phyloP scores from a whole-genome alignment of 2,113 vertebrate genomes.

The Crotalus helleri region DNA sequence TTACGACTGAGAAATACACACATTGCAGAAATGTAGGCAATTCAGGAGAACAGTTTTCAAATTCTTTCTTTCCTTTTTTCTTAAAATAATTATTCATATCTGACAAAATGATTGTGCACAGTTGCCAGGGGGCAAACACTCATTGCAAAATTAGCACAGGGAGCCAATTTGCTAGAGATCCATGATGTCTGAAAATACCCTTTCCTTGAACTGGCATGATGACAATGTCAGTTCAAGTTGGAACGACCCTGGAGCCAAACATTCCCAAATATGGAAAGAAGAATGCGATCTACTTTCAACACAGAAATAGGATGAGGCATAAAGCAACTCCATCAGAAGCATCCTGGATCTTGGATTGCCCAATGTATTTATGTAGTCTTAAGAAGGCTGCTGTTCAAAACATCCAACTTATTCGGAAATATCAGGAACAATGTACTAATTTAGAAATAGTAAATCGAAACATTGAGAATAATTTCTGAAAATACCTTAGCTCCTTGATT shows the following conservation, averaged over 20 bases:
- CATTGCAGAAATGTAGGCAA: neutral
- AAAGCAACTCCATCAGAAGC: neutral
- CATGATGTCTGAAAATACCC: conserved; percentile 1
- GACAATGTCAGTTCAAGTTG: conserved; percentile 1
- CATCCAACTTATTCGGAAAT: neutral
- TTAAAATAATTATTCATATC: neutral
- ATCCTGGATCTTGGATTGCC: neutral
- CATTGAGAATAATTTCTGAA: neutral
- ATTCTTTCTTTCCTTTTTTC: neutral
- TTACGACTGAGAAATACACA: fast-evolving
- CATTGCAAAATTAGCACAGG: conserved; percentile 4
- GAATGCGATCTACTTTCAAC: conserved; percentile 1
- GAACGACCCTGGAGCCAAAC: conserved; percentile 8
- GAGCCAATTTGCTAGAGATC: conserved; percentile 2
- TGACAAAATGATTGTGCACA: neutral
- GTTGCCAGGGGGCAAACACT: neutral
- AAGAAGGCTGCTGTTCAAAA: neutral
- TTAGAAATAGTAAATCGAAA: neutral
- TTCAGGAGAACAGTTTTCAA: neutral
- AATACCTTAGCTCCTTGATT: neutral
- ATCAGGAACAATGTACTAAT: neutral
- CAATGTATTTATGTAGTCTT: neutral
- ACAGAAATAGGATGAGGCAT: conserved; percentile 5
- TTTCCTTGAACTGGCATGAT: conserved; percentile 6
- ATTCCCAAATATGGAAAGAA: conserved; percentile 10